Conservation (phyloP, 2,888 invertebrate genomes). For the Chrysolina oricalcia region DNA sequence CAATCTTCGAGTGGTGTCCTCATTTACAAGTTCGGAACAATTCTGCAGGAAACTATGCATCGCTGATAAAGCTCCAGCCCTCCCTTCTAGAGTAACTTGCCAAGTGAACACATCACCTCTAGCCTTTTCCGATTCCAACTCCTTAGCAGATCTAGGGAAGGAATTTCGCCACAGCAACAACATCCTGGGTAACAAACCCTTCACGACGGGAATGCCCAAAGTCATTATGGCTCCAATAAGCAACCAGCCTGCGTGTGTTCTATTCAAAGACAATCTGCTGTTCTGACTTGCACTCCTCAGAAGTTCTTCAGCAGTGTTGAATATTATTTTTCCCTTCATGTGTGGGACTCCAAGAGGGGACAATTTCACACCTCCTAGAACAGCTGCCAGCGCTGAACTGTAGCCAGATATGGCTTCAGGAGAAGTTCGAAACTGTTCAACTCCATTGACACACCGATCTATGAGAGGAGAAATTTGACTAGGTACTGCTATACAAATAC, state of each 20-base stretch:
- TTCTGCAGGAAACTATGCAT: slow-evolving; percentile 94
- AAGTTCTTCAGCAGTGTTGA: slow-evolving; percentile 97
- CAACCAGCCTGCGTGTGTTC: slow-evolving; percentile 98
- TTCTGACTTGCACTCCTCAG: slow-evolving; percentile 97
- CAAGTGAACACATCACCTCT: slow-evolving; percentile 99
- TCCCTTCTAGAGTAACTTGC: slow-evolving; percentile 97
- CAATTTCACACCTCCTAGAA: slow-evolving; percentile 91
- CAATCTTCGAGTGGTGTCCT: slow-evolving; percentile 92
- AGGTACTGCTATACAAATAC: slow-evolving; percentile 94
- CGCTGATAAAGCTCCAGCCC: slow-evolving; percentile 96
- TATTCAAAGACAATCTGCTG: slow-evolving; percentile 92
- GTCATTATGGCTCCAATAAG: slow-evolving; percentile 98
- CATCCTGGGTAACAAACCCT: slow-evolving; percentile 94
- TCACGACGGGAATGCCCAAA: slow-evolving; percentile 92
- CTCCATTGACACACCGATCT: slow-evolving; percentile 89
- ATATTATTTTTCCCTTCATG: slow-evolving; percentile 97
- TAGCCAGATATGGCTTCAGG: slow-evolving; percentile 93
- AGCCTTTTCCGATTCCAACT: slow-evolving; percentile 96
- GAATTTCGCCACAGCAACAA: slow-evolving; percentile 97
- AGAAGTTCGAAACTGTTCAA: slow-evolving; percentile 92
- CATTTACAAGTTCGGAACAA: slow-evolving; percentile 92
- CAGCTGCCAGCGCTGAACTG: slow-evolving; percentile 94
- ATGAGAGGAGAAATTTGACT: slow-evolving; percentile 95
- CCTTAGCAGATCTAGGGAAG: slow-evolving; percentile 96
- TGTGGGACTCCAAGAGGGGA: slow-evolving; percentile 97